Evolutionary conservation across 2,888 invertebrate species (phyloP), one percentile per base, ranked within the genome.

Genomic region (Synanthedon myopaeformis): DNA sequence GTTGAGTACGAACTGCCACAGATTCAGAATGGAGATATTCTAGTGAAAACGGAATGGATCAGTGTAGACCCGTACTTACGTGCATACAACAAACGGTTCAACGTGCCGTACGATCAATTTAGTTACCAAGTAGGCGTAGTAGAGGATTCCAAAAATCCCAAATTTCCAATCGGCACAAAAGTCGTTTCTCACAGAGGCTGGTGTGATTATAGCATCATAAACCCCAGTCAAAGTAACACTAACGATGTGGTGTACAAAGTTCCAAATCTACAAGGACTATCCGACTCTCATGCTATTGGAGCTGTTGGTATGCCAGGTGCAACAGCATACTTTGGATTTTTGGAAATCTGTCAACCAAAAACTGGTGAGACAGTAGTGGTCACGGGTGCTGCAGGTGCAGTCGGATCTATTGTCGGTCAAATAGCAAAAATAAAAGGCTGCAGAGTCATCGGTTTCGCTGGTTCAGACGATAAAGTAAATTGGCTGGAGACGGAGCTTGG

Each of bases 331-430:
- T 93, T 92, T 69, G 94, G 93, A 2, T 80, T 94, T 11, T 63
- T 91, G 49, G 91, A 93, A 55, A 63, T 93, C 17, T 93, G 93
- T 63, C 73, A 91, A 51, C 92, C 93, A 0, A 91, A 91, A 73
- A 62, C 84, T 1, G 93, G 92, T 0, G 92, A 94, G 66, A 91
- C 91, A 0, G 89, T 94, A 0, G 90, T 93, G 0, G 90, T 94
- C 3, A 90, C 90, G 3, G 90, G 91, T 0, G 94, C 93, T 3
- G 93, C 92, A 0, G 94, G 94, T 2, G 93, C 93, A 3, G 93
- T 94, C 0, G 94, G 94, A 3, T 91, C 89, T 54, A 68, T 91
- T 11, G 94, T 92, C 0, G 94, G 93, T 2, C 94, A 94, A 76
- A 92, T 94, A 52, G 94, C 91, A 0, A 93, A 93, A 74, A 89